Conservation (phyloP, 1,140 invertebrate genomes). For the Pygmarrhopalites habei region DNA sequence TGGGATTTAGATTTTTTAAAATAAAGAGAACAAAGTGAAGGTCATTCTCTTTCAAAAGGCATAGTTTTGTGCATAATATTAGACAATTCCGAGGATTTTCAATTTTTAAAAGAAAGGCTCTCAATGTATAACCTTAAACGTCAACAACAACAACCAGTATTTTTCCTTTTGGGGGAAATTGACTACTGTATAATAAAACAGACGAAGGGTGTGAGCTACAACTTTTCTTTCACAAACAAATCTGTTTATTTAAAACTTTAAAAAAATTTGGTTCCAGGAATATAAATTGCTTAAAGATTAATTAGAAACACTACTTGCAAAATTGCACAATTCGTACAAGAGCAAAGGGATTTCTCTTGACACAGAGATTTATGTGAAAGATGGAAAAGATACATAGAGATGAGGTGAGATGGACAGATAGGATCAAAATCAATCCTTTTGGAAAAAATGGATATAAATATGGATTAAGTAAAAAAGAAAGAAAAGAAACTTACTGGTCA, state of each 20-base stretch:
- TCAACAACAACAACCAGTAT: too few species aligned
- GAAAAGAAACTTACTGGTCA: conserved; percentile 26
- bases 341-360: too few species aligned
- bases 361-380: not conserved
- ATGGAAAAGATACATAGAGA: not conserved
- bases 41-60: not conserved
- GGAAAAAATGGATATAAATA: not conserved
- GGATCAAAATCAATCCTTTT: too few species aligned
- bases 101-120: not conserved
- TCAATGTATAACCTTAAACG: too few species aligned
- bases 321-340: not conserved
- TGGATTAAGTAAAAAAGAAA: not conserved
- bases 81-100: not conserved
- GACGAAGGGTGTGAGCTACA: too few species aligned
- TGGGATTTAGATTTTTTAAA: not conserved
- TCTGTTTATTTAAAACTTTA: too few species aligned
- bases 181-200: too few species aligned
- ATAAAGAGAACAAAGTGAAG: not conserved
- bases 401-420: not conserved
- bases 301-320: not conserved
- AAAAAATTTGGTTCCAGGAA: too few species aligned
- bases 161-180: too few species aligned
- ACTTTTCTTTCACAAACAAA: too few species aligned
- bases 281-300: too few species aligned
- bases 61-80: not conserved